Percentiles rank a stretch among this genome's conserved stretches.
Evolutionary conservation across 2,888 invertebrate genomes (phyloP).

Genomic region (Pemphredon lugubris): DNA sequence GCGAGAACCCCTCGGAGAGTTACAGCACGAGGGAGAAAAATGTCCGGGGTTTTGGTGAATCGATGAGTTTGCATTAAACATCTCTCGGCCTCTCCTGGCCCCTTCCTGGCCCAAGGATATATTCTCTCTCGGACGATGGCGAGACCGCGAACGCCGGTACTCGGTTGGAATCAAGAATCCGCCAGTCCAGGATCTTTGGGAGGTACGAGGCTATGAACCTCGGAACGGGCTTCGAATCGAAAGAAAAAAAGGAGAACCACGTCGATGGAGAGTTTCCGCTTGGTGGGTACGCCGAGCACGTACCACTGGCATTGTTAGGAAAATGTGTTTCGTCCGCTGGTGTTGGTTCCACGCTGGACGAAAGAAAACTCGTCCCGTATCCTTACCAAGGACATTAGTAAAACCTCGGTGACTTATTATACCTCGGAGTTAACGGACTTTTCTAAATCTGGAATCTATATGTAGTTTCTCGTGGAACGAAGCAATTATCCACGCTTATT

Average conservation of each 20-base stretch:
- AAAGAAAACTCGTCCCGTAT: slow-evolving; percentile 32
- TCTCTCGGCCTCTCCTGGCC: slow-evolving; percentile 47
- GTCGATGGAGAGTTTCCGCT: slow-evolving; percentile 14
- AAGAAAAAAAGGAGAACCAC: slow-evolving; percentile 32
- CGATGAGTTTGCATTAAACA: slow-evolving; percentile 79
- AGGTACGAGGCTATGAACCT: slow-evolving; percentile 34
- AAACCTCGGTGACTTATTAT: no score
- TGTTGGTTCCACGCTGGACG: slow-evolving; percentile 23
- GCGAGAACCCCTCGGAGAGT: slow-evolving; percentile 56
- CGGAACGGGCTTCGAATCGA: slow-evolving; percentile 40
- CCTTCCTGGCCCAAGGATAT: background rate
- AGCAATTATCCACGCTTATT: no score
- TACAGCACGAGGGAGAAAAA: slow-evolving; percentile 68
- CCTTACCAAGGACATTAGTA: no score
- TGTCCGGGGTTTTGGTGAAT: slow-evolving; percentile 70
- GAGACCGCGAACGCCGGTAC: slow-evolving; percentile 18
- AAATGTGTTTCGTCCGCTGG: slow-evolving; percentile 46
- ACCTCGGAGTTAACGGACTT: no score
- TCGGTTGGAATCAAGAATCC: slow-evolving; percentile 43
- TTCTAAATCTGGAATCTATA: no score
- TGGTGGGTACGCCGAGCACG: slow-evolving; percentile 43
- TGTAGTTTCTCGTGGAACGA: no score
- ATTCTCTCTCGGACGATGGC: background rate
- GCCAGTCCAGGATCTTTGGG: slow-evolving; percentile 23
- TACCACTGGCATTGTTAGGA: slow-evolving; percentile 50